Conservation (phyloP, 35 echinoderm and acorn worm genomes). For the Ophioderma brevispina region DNA sequence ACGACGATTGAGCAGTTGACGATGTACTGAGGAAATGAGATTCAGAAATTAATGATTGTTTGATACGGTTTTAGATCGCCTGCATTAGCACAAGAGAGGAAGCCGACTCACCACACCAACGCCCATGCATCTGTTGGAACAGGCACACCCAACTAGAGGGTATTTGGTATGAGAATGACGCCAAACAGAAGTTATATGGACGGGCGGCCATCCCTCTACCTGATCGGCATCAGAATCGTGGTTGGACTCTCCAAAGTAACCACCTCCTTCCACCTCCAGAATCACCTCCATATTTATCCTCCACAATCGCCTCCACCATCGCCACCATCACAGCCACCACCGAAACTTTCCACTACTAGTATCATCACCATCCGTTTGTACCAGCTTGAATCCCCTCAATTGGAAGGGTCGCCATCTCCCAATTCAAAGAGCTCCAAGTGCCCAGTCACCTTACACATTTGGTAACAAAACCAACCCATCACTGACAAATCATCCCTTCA, state of each 20-base stretch:
- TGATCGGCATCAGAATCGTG: not conserved
- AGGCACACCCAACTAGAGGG: constrained; percentile 34
- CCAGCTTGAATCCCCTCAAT: not conserved
- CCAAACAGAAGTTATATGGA: constrained; percentile 29
- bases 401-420: not conserved
- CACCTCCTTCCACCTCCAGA: constrained; percentile 15
- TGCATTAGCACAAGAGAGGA: constrained; percentile 86
- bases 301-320: not conserved
- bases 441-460: not conserved
- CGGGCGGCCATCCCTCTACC: not conserved
- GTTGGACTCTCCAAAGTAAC: not conserved
- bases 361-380: not conserved
- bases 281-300: no score
- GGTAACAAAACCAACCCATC: no score
- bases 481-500: not conserved
- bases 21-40: no score
- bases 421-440: not conserved
- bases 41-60: constrained; percentile 3
- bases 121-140: constrained; percentile 53
- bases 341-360: no score
- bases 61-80: constrained; percentile 89
- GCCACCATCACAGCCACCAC: no score
- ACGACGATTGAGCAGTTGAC: no score
- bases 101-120: constrained; percentile 82
- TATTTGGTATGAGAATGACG: constrained; percentile 13